phyloP scores from a whole-genome alignment of 1,140 invertebrate species.

The Diploscapter pachys region DNA sequence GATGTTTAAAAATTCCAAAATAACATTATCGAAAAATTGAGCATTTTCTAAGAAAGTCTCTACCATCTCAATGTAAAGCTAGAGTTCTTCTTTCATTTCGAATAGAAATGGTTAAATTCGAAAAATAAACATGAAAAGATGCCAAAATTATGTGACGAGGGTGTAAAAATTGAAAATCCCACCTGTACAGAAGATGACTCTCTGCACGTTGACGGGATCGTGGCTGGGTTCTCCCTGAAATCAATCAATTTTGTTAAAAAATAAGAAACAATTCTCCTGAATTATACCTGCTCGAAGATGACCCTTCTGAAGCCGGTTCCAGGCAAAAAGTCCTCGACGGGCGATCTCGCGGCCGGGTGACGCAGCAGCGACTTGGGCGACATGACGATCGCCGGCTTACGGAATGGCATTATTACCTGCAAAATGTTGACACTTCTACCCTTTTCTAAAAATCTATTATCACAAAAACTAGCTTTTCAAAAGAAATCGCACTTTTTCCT shows the following conservation, averaged over 20 bases:
- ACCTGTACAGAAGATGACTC: constrained; percentile 64
- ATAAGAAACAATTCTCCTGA: too few relatives aligned
- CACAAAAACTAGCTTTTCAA: too few relatives aligned
- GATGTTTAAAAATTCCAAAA: neutral
- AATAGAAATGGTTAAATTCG: too few relatives aligned
- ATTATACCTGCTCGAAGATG: constrained; percentile 43
- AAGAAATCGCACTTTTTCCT: too few relatives aligned
- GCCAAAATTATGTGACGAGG: too few relatives aligned
- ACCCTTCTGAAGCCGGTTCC: constrained; percentile 52
- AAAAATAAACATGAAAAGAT: too few relatives aligned
- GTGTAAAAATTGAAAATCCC: neutral
- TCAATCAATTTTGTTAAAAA: too few relatives aligned
- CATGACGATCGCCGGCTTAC: constrained; percentile 92
- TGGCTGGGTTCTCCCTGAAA: constrained; percentile 35
- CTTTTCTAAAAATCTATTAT: too few relatives aligned
- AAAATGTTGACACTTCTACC: neutral
- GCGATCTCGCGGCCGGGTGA: constrained; percentile 87
- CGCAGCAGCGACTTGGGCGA: constrained; percentile 93
- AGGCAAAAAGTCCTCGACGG: constrained; percentile 79
- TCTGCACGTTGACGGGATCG: constrained; percentile 60
- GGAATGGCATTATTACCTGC: constrained; percentile 79
- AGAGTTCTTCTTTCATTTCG: too few relatives aligned
- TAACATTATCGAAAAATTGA: neutral
- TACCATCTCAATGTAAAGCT: too few relatives aligned
- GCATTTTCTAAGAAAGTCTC: too few relatives aligned